These are phyloP conservation scores for Emys orbicularis DNA, from an alignment of 2,797 vertebrate genomes.

Conservation along the genomic window DNA sequence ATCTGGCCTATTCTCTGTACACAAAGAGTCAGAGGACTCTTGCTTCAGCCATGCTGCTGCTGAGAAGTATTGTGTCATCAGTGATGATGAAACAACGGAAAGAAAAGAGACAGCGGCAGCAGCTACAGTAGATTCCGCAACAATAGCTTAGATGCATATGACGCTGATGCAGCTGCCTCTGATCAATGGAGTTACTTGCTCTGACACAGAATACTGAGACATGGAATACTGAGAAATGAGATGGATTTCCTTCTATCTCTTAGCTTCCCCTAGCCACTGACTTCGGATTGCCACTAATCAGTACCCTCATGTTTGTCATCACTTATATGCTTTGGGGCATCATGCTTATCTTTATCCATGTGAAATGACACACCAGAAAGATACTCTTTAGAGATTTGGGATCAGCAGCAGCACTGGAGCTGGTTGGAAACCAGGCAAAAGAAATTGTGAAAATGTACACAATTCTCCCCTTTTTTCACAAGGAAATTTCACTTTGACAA, in stretches of 20 bases:
- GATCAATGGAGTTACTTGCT: not conserved
- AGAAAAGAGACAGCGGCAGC: not conserved
- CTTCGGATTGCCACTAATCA: not conserved
- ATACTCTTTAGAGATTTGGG: slow-evolving; percentile 6
- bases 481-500: rapidly evolving
- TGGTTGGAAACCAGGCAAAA: slow-evolving; percentile 14
- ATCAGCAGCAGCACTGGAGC: slow-evolving; percentile 16
- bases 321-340: not conserved
- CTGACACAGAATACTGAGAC: not conserved
- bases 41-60: not conserved
- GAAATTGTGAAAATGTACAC: not conserved
- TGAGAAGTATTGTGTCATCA: not conserved
- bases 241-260: not conserved
- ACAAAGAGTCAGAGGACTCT: not conserved
- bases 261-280: not conserved
- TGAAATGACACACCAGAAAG: not conserved
- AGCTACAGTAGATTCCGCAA: not conserved
- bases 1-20: not conserved
- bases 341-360: not conserved
- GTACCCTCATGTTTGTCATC: not conserved
- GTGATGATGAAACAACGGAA: not conserved
- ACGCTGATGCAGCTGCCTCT: not conserved
- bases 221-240: not conserved
- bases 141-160: not conserved
- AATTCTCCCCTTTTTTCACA: not conserved